Base-by-base conservation (phyloP, 2,888 invertebrate species). In the Oscheius onirici region DNA sequence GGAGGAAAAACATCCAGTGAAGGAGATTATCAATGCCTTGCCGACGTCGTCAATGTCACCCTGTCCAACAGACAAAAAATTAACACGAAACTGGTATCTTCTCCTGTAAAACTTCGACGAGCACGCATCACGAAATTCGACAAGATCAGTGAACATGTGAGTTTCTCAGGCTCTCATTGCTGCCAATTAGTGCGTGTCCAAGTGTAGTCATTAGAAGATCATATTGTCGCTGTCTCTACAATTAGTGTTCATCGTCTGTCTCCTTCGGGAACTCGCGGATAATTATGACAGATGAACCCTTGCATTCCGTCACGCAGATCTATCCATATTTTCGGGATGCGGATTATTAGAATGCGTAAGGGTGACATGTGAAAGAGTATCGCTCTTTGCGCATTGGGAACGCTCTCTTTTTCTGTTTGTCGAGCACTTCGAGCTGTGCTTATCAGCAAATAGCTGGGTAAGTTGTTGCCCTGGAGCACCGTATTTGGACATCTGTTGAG, bases 71-170 rank as follows among this genome's bases (percentile, higher is more conserved):
- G 77, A 15, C 78, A 78, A 71, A 66, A 80, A 17, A 63, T 79
- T 5, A 66, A 77, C 65, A 83, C 82, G 0, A 73, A 74, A 10
- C 75, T 86, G 1, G 80, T 86, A 15, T 86, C 86, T 3, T 79
- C 86, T 2, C 84, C 86, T 0, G 63, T 86, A 44, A 79, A 81
- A 58, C 71, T 86, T 10, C 72, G 83, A 57, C 61, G 80, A 43
- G 83, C 85, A 1, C 63, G 86, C 20, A 81, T 86, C 22, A 86
- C 85, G 10, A 83, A 83, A 69, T 86, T 86, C 68, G 85, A 85
- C 70, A 74, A 78, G 13, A 69, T 74, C 40, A 67, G 69, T 10
- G 77, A 78, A 65, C 75, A 79, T 66, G 83, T 83, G 40, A 78
- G 83, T 76, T 34, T 63, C 46, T 49, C 28, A n/a, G 54, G n/a